Evolutionary conservation across 2,888 invertebrate species (phyloP).

Genomic region (Rhagonycha lutea): DNA sequence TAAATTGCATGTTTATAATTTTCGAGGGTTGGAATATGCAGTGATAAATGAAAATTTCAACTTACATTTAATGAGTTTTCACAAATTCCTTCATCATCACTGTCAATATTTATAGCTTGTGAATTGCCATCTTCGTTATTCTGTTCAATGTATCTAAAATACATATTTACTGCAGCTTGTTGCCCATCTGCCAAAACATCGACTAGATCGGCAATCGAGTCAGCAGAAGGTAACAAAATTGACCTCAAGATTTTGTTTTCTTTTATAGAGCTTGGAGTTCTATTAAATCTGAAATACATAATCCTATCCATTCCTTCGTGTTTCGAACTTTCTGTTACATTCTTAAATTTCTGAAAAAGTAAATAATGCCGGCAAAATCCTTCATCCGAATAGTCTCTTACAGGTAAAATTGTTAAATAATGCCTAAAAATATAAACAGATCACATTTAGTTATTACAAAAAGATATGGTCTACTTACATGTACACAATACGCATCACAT

Average conservation of each 20-base stretch:
- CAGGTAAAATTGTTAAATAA: conserved; percentile 35
- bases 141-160: conserved; percentile 38
- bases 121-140: conserved; percentile 20
- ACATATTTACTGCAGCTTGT: conserved; percentile 22
- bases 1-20: too few species aligned
- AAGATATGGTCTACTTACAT: conserved; percentile 31
- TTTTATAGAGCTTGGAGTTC: conserved; percentile 34
- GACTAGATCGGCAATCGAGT: conserved; percentile 32
- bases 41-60: not conserved
- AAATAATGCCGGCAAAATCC: conserved; percentile 43
- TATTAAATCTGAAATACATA: conserved; percentile 37
- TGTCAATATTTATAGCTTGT: conserved; percentile 17
- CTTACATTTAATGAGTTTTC: not conserved
- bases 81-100: conserved; percentile 32
- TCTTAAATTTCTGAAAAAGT: conserved; percentile 43
- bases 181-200: conserved; percentile 26
- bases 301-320: conserved; percentile 35
- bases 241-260: conserved; percentile 34
- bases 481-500: conserved; percentile 39
- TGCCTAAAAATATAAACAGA: conserved; percentile 32
- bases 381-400: conserved; percentile 36
- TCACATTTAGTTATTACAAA: not conserved
- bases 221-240: conserved; percentile 33
- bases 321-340: conserved; percentile 21
- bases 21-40: not conserved